Base-by-base conservation (phyloP, 2,888 invertebrate genomes). In the Nemoura dubitans region DNA sequence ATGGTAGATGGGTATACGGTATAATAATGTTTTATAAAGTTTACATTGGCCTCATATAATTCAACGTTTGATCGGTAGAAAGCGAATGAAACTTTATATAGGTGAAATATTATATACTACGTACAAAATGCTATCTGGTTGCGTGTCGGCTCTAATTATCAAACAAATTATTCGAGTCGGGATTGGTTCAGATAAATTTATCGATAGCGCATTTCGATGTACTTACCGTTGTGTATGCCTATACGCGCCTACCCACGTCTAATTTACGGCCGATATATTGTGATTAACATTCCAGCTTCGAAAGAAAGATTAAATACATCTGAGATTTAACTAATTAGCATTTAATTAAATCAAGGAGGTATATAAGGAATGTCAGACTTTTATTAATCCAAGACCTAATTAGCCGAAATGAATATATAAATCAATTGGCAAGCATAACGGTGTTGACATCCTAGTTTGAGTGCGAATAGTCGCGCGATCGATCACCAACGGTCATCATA, bases 261-360 rank as follows among this genome's bases (percentile, higher is more conserved):
- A 59, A 59, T 59, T 59, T 21, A 59, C 59, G 59, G 21, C 59
- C 59, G 59, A 59, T 59, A 59, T 59, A 59, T 59, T 59, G 59
- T 59, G 59, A 59, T 59, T 59, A 59, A 59, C 59, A 59, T 59
- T 59, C 59, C 59, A 59, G 59, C 59, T 59, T 21, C 16, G 59
- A 59, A 59, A 59, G 59, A 59, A 59, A 59, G 59, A 59, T 59
- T 59, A 59, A 59, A 59, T 59, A 59, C 59, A 59, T 59, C 59
- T 59, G 16, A 59, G 59, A 59, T 59, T 21, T 59, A 59, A 59
- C 59, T 59, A 59, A 59, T 59, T 59, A 59, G 59, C 59, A 59
- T 59, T 59, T 59, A 59, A 59, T 59, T 59, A 59, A 59, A 59
- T 59, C 59, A 59, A 59, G 59, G 36, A n/a, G n/a, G n/a, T n/a